Conservation (phyloP, 2,888 invertebrate species). For the Nomada fucata region DNA sequence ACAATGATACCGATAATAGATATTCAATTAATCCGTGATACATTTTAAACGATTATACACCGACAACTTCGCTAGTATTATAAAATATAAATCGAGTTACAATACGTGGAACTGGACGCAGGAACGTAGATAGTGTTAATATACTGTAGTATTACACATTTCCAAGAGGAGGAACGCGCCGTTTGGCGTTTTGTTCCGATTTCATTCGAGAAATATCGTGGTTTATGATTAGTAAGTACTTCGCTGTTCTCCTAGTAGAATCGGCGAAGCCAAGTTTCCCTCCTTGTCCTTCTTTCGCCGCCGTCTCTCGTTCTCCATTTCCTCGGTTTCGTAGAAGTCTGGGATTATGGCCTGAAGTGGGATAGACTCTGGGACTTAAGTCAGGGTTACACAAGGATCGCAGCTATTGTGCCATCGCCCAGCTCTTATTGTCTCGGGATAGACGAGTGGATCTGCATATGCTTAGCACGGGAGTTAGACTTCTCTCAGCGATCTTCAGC, state of each 20-base stretch:
- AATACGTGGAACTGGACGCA: too few species aligned
- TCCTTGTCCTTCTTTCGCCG: constrained; percentile 58
- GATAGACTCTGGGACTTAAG: constrained; percentile 83
- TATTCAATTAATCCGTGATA: too few species aligned
- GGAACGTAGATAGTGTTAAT: background rate
- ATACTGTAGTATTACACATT: background rate
- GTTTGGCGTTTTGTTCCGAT: constrained; percentile 16
- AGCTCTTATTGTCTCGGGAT: constrained; percentile 82
- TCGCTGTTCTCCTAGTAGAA: constrained; percentile 52
- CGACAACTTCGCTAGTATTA: too few species aligned
- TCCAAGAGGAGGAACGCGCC: background rate
- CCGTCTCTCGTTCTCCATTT: constrained; percentile 68
- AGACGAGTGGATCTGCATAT: constrained; percentile 84
- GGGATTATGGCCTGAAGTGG: constrained; percentile 83
- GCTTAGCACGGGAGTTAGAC: constrained; percentile 83
- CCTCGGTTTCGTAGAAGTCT: constrained; percentile 80
- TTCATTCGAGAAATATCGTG: background rate
- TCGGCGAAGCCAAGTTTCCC: constrained; percentile 59
- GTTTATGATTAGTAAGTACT: constrained; percentile 65
- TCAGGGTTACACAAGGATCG: constrained; percentile 84
- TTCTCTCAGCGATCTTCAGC: constrained; percentile 73
- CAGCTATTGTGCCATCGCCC: constrained; percentile 82
- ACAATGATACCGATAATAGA: too few species aligned
- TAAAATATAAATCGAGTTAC: too few species aligned
- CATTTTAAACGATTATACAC: too few species aligned